phyloP scores from a whole-genome alignment of 2,797 vertebrate genomes.

The Varecia variegata region DNA sequence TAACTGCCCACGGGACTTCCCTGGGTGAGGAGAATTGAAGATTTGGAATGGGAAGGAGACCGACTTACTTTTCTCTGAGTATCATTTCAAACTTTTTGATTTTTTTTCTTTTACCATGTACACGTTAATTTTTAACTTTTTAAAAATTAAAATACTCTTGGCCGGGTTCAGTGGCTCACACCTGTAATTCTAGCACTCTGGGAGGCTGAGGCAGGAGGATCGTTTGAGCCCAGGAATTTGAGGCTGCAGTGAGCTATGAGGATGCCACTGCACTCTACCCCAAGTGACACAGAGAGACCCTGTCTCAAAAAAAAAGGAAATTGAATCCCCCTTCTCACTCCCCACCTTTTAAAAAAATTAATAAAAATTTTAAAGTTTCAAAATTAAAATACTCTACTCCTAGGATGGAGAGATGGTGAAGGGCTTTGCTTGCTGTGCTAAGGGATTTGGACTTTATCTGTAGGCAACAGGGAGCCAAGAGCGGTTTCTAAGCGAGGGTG shows the following conservation, averaged over 20 bases:
- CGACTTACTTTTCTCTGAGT: background rate
- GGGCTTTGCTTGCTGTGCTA: background rate
- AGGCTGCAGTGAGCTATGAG: background rate
- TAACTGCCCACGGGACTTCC: background rate
- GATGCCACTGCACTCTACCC: no score
- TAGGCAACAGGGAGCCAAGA: background rate
- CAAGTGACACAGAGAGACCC: rapidly evolving
- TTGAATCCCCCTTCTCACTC: no score
- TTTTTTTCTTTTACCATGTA: background rate
- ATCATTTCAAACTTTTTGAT: background rate
- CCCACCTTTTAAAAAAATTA: no score
- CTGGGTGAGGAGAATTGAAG: background rate
- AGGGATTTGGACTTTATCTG: background rate
- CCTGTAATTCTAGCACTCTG: background rate
- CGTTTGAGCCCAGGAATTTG: background rate
- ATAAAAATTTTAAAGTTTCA: background rate
- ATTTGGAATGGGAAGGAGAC: background rate
- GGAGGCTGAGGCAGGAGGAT: background rate
- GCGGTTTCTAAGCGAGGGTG: background rate
- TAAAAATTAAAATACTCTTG: background rate
- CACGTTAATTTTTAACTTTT: background rate
- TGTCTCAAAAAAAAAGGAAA: no score
- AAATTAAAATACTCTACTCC: background rate
- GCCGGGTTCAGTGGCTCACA: background rate
- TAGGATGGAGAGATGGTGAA: background rate